Percentiles rank a stretch among this genome's conserved stretches.
Conservation (phyloP, 2,888 invertebrate genomes). For the Hemicrepidius hirtus region DNA sequence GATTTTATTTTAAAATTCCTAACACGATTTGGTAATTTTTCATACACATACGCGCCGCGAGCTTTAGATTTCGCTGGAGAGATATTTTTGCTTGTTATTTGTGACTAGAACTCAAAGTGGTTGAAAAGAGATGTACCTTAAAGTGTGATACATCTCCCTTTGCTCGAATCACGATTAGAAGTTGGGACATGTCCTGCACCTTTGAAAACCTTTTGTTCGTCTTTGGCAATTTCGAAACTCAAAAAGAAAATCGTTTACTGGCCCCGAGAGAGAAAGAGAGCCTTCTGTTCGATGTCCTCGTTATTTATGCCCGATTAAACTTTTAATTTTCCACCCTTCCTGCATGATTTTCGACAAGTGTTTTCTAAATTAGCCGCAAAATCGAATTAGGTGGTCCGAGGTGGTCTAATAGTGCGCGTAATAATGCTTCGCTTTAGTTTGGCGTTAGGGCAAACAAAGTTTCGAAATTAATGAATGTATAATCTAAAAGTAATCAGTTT, state of each 20-base stretch:
- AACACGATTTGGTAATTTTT: conserved; percentile 42
- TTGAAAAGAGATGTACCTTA: conserved; percentile 23
- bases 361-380: conserved; percentile 14
- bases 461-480: conserved; percentile 32
- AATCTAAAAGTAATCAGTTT: conserved; percentile 45
- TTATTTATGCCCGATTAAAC: conserved; percentile 26
- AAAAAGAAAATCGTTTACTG: conserved; percentile 12
- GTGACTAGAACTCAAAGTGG: conserved; percentile 28
- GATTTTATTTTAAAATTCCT: conserved; percentile 46
- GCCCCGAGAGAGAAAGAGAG: conserved; percentile 7
- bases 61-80: conserved; percentile 34
- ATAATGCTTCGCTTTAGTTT: neutral
- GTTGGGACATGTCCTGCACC: conserved; percentile 20
- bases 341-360: conserved; percentile 20
- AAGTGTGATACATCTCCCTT: conserved; percentile 23
- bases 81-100: conserved; percentile 39
- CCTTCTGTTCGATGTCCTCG: neutral
- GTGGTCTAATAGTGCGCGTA: conserved; percentile 1
- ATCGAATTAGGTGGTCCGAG: conserved; percentile 6
- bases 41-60: conserved; percentile 35
- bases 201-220: conserved; percentile 20
- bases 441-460: neutral
- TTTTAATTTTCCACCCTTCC: conserved; percentile 29
- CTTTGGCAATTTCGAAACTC: conserved; percentile 13
- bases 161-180: conserved; percentile 7